Evolutionary conservation across 2,113 vertebrate genomes (phyloP).

Genomic region (Ovibos moschatus): DNA sequence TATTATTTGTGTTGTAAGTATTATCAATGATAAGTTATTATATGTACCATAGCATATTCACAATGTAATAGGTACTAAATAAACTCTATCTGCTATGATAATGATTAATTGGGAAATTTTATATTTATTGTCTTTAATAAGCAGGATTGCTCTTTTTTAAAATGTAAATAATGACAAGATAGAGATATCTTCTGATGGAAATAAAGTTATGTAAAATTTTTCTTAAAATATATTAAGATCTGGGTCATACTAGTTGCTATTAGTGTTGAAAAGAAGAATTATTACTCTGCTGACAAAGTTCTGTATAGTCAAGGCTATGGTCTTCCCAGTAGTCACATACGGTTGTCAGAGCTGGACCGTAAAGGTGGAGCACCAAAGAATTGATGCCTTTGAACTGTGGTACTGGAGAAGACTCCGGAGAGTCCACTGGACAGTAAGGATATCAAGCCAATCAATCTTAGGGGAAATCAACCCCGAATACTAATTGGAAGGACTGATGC

Average conservation of each 20-base stretch:
- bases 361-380: background rate
- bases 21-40: background rate
- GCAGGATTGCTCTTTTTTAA: background rate
- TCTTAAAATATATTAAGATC: background rate
- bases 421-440: background rate
- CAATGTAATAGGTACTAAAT: background rate
- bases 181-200: background rate
- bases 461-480: background rate
- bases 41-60: background rate
- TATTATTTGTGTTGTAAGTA: background rate
- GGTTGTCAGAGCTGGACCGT: background rate
- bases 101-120: background rate
- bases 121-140: background rate
- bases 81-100: background rate
- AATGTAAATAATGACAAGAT: background rate
- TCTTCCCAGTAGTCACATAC: background rate
- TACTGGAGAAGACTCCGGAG: fast-evolving
- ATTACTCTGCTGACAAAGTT: background rate
- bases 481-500: background rate
- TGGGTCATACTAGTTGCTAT: background rate
- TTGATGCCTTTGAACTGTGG: background rate
- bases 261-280: background rate
- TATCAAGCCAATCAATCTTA: background rate
- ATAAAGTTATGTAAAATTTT: background rate
- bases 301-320: background rate